A percentile compares a stretch with the other conserved stretches of the same genome.
Evolutionary conservation across 1,140 invertebrate species (phyloP).

Genomic region (Reticulitermes speratus): DNA sequence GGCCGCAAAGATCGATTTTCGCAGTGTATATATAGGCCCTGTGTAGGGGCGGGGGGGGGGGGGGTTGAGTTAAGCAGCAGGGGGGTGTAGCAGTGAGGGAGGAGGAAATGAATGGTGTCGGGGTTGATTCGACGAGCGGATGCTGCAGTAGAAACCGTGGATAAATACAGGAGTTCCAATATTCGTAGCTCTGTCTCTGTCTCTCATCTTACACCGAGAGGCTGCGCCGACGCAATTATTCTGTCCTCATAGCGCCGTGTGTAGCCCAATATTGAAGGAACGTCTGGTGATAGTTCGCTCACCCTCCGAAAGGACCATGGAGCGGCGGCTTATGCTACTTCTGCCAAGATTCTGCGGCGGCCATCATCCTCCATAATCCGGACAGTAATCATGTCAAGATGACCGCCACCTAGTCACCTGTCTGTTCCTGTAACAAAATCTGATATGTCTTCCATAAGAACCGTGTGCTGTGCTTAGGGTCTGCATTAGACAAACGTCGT

Average conservation of each 20-base stretch:
- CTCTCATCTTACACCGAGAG: background rate
- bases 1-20: conserved; percentile 17
- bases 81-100: background rate
- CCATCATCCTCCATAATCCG: background rate
- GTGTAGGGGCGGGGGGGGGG: background rate
- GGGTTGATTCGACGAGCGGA: conserved; percentile 23
- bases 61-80: background rate
- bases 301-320: background rate
- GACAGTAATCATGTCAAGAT: background rate
- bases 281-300: background rate
- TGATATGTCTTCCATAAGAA: conserved; percentile 7
- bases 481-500: background rate
- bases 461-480: background rate
- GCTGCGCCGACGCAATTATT: conserved; percentile 18
- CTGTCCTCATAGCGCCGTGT: background rate
- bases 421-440: conserved; percentile 1
- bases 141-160: background rate
- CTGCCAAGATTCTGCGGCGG: background rate
- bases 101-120: conserved; percentile 29
- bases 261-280: background rate
- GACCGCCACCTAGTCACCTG: background rate
- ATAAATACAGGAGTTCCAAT: background rate
- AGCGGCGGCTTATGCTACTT: background rate
- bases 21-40: background rate
- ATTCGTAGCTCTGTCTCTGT: background rate